Conservation (phyloP, 2,888 invertebrate species). For the Dynastes grantii region DNA sequence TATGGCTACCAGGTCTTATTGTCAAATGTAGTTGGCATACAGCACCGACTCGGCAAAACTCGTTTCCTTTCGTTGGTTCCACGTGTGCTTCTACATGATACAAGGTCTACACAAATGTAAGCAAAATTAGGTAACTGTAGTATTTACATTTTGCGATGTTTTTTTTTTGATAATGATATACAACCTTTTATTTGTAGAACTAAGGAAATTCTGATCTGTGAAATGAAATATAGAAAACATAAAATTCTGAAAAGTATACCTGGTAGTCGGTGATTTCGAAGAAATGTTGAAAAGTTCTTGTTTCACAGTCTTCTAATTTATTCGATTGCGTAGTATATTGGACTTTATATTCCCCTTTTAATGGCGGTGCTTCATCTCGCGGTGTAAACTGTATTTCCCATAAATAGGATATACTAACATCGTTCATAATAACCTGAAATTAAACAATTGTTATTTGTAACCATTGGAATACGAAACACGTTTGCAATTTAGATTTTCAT, state of each 20-base stretch:
- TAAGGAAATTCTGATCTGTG: too few species aligned
- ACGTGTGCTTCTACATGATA: slow-evolving; percentile 86
- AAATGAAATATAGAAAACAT: too few species aligned
- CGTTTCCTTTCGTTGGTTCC: slow-evolving; percentile 85
- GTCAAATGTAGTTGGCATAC: slow-evolving; percentile 88
- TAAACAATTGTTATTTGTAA: slow-evolving; percentile 53
- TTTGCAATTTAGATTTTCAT: too few species aligned
- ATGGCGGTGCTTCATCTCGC: slow-evolving; percentile 68
- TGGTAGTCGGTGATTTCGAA: slow-evolving; percentile 88
- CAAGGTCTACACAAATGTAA: slow-evolving; percentile 75
- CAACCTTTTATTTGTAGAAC: not conserved
- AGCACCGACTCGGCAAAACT: slow-evolving; percentile 91
- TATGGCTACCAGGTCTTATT: slow-evolving; percentile 72
- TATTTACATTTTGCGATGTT: not conserved
- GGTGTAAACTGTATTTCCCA: slow-evolving; percentile 78
- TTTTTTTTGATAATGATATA: not conserved
- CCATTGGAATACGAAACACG: not conserved
- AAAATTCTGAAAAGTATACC: slow-evolving; percentile 67
- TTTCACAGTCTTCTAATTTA: slow-evolving; percentile 52
- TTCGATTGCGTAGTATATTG: slow-evolving; percentile 70
- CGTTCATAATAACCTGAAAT: slow-evolving; percentile 78
- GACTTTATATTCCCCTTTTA: slow-evolving; percentile 78
- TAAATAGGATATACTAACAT: slow-evolving; percentile 85
- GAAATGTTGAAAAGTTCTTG: slow-evolving; percentile 76
- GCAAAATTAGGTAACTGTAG: not conserved